Evolutionary conservation across 2,888 invertebrate genomes (phyloP).

Genomic region (Punctoribates punctum): DNA sequence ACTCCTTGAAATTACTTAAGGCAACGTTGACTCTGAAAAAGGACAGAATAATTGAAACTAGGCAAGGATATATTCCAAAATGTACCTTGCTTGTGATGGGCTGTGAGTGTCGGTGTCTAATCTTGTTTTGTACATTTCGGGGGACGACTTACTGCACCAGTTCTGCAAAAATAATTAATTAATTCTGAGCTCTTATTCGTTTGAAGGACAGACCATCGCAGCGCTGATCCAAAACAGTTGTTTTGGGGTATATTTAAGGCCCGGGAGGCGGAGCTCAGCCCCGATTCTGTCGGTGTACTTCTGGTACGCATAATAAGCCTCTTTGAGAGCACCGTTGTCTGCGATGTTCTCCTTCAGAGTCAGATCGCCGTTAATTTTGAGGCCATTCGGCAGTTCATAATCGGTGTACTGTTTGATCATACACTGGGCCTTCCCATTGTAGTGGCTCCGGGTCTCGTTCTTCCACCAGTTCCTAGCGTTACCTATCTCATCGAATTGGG

Average conservation of each 20-base stretch:
- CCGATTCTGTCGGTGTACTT: slow-evolving; percentile 47
- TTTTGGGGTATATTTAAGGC: slow-evolving; percentile 58
- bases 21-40: slow-evolving; percentile 70
- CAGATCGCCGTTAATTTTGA: slow-evolving; percentile 75
- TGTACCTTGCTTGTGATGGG: slow-evolving; percentile 58
- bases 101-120: slow-evolving; percentile 69
- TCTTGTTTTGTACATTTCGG: slow-evolving; percentile 68
- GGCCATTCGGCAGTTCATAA: slow-evolving; percentile 65
- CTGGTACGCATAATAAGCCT: slow-evolving; percentile 75
- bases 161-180: slow-evolving; percentile 41
- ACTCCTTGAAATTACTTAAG: slow-evolving; percentile 77
- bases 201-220: slow-evolving; percentile 60
- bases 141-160: slow-evolving; percentile 76
- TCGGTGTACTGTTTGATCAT: slow-evolving; percentile 91
- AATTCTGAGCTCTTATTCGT: background rate
- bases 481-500: slow-evolving; percentile 76
- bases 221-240: slow-evolving; percentile 75
- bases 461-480: slow-evolving; percentile 93
- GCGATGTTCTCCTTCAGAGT: slow-evolving; percentile 92
- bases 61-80: slow-evolving; percentile 8
- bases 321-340: slow-evolving; percentile 88
- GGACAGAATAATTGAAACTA: background rate
- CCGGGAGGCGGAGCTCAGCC: slow-evolving; percentile 44
- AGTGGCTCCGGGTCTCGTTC: slow-evolving; percentile 72
- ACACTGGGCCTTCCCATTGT: slow-evolving; percentile 77